A percentile compares a stretch with the other conserved stretches of the same genome.
phyloP scores from a whole-genome alignment of 2,113 vertebrate genomes.

The Psilopsiagon aymara region DNA sequence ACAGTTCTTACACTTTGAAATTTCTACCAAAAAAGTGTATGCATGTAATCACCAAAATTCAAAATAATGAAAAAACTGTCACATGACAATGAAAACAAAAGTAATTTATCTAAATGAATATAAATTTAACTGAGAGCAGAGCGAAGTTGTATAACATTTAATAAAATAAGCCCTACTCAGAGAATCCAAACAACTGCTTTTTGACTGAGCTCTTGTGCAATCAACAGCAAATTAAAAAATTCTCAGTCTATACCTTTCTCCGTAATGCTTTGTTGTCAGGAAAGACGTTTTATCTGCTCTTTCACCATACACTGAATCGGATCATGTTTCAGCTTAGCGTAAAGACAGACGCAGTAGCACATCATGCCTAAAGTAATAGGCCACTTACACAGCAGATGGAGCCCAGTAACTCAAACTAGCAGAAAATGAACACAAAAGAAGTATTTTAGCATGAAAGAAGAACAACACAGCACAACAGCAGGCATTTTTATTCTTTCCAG shows the following conservation, averaged over 20 bases:
- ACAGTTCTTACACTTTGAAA: not conserved
- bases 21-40: not conserved
- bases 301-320: not conserved
- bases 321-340: not conserved
- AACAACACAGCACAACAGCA: not conserved
- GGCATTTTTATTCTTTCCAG: not conserved
- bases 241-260: not conserved
- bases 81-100: not conserved
- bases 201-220: not conserved
- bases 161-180: not conserved
- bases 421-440: not conserved
- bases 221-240: not conserved
- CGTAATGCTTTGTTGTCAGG: not conserved
- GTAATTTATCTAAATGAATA: not conserved
- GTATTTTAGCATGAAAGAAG: not conserved
- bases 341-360: not conserved
- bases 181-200: not conserved
- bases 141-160: not conserved
- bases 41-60: not conserved
- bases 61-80: not conserved
- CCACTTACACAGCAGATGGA: slow-evolving; percentile 11
- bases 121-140: not conserved
- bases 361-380: not conserved
- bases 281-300: not conserved
- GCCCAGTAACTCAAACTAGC: not conserved